phyloP scores from a whole-genome alignment of 2,797 vertebrate genomes.

The Peromyscus melanophrys region DNA sequence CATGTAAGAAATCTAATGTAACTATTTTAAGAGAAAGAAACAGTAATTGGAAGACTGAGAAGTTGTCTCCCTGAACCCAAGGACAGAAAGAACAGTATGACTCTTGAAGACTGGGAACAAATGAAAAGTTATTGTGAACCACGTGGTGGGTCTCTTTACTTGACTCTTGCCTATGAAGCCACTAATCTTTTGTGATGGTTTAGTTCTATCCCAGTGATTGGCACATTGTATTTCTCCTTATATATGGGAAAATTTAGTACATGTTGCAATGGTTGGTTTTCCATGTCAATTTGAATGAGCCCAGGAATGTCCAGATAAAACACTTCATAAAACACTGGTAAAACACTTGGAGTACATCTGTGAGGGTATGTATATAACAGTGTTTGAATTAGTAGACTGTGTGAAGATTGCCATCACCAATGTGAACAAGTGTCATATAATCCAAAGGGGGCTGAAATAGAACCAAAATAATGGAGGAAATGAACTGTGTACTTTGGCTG shows the following conservation, averaged over 20 bases:
- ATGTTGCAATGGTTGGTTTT: constrained; percentile 7
- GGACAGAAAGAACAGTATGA: background rate
- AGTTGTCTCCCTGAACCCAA: constrained; percentile 1
- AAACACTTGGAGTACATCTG: background rate
- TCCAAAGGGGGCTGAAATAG: background rate
- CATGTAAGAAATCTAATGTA: constrained; percentile 25
- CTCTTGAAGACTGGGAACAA: background rate
- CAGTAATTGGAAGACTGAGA: constrained; percentile 35
- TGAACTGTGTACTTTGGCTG: background rate
- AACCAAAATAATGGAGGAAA: background rate
- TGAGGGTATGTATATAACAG: background rate
- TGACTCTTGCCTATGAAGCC: background rate
- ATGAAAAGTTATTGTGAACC: constrained; percentile 27
- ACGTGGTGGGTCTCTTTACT: background rate
- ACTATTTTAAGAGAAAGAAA: constrained; percentile 46
- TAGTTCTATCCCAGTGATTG: constrained; percentile 21
- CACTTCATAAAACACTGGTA: background rate
- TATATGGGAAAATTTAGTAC: background rate
- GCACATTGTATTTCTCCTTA: constrained; percentile 42
- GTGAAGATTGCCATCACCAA: background rate
- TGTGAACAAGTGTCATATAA: background rate
- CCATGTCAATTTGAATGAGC: background rate
- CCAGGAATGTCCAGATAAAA: background rate
- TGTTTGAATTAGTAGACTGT: background rate
- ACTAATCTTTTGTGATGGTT: background rate